A percentile compares a stretch with the other conserved stretches of the same genome.
Evolutionary conservation across 1,140 invertebrate genomes (phyloP).

Genomic region (Choristoneura fumiferana): DNA sequence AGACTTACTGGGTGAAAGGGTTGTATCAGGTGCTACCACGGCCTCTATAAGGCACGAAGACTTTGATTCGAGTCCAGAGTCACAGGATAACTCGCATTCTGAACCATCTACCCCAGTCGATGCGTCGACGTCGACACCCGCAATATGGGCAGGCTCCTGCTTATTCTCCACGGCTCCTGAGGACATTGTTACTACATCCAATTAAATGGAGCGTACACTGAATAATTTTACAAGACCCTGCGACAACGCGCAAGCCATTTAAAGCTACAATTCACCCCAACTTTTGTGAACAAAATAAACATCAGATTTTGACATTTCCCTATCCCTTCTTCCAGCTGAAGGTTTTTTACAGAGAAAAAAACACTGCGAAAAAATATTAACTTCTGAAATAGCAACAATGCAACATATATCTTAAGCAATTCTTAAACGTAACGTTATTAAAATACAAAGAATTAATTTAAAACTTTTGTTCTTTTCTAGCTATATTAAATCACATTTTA

Average conservation of each 20-base stretch:
- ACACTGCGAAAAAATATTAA: neutral
- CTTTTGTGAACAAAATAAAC: constrained; percentile 57
- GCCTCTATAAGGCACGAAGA: constrained; percentile 38
- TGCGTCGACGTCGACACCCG: constrained; percentile 46
- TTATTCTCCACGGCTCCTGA: constrained; percentile 28
- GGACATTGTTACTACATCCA: constrained; percentile 41
- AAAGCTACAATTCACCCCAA: constrained; percentile 33
- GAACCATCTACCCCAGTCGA: constrained; percentile 43
- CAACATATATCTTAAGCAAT: no score
- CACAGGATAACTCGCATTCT: constrained; percentile 39
- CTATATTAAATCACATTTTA: no score
- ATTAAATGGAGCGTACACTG: neutral
- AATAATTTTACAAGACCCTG: neutral
- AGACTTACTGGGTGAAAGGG: constrained; percentile 36
- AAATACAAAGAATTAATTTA: no score
- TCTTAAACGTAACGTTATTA: no score
- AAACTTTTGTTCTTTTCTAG: no score
- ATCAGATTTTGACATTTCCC: constrained; percentile 28
- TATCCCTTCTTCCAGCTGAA: constrained; percentile 12
- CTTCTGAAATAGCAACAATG: no score
- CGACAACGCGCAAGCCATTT: constrained; percentile 40
- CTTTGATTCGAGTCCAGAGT: constrained; percentile 52
- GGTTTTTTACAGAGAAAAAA: constrained; percentile 26
- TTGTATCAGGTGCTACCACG: constrained; percentile 37
- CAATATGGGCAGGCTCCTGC: constrained; percentile 42